Evolutionary conservation across 2,888 invertebrate genomes (phyloP).

Genomic region (Acronicta alni): DNA sequence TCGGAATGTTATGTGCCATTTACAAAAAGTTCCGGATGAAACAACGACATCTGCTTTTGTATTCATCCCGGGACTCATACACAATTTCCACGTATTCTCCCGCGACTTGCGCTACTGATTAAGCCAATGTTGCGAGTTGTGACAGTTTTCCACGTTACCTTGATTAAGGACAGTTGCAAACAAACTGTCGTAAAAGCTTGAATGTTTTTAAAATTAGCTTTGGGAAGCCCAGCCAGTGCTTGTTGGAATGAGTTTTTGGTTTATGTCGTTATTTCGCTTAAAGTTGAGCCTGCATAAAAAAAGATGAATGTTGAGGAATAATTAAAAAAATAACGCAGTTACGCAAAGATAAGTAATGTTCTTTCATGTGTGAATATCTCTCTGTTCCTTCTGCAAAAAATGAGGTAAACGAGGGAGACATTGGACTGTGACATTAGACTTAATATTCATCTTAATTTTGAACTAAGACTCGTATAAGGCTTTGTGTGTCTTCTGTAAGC

Average conservation of each 20-base stretch:
- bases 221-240: conserved; percentile 19
- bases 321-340: too few relatives aligned
- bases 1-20: too few relatives aligned
- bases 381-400: too few relatives aligned
- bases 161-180: conserved; percentile 27
- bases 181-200: conserved; percentile 31
- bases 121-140: conserved; percentile 19
- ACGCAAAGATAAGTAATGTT: too few relatives aligned
- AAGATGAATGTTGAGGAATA: too few relatives aligned
- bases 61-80: conserved; percentile 18
- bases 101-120: conserved; percentile 28
- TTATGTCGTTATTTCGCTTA: conserved; percentile 26
- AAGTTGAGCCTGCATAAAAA: not conserved
- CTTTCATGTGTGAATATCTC: too few relatives aligned
- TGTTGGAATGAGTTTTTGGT: conserved; percentile 21
- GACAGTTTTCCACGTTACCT: conserved; percentile 13
- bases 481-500: not conserved
- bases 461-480: conserved; percentile 2
- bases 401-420: too few relatives aligned
- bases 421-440: too few relatives aligned
- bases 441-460: too few relatives aligned
- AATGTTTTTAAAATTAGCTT: conserved; percentile 28
- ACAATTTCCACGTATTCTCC: conserved; percentile 17
- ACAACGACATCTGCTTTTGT: conserved; percentile 2
- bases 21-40: conserved; percentile 17